Conservation (phyloP, 2,797 vertebrate genomes). For the Eulemur albifrons region DNA sequence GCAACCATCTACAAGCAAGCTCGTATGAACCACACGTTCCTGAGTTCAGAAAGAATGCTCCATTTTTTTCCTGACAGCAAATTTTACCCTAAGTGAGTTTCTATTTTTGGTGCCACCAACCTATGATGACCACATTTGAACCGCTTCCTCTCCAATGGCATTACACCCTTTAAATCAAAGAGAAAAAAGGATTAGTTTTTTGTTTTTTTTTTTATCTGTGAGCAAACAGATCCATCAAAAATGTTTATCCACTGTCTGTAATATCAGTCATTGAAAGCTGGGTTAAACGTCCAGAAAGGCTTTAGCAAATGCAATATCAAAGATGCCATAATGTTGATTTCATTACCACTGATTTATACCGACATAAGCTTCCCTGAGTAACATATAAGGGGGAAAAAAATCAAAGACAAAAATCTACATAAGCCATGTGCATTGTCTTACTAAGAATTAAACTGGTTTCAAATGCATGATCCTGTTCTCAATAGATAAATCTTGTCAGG, state of each 20-base stretch:
- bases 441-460: constrained; percentile 49
- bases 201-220: constrained; percentile 62
- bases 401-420: constrained; percentile 27
- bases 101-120: constrained; percentile 84
- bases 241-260: constrained; percentile 58
- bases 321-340: constrained; percentile 55
- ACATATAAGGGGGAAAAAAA: constrained; percentile 41
- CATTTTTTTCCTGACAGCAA: constrained; percentile 86
- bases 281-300: constrained; percentile 77
- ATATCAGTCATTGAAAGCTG: constrained; percentile 70
- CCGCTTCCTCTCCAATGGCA: constrained; percentile 82
- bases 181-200: constrained; percentile 80
- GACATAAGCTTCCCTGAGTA: constrained; percentile 56
- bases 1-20: constrained; percentile 91
- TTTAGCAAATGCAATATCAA: constrained; percentile 74
- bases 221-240: constrained; percentile 70
- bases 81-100: constrained; percentile 89
- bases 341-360: constrained; percentile 67
- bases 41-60: constrained; percentile 86
- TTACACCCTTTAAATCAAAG: constrained; percentile 84
- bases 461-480: not conserved
- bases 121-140: constrained; percentile 83
- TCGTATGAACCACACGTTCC: constrained; percentile 87
- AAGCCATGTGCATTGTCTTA: constrained; percentile 36
- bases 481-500: constrained; percentile 16